phyloP scores from a whole-genome alignment of 35 echinoderm and acorn worm genomes.

The Chiridota heheva region DNA sequence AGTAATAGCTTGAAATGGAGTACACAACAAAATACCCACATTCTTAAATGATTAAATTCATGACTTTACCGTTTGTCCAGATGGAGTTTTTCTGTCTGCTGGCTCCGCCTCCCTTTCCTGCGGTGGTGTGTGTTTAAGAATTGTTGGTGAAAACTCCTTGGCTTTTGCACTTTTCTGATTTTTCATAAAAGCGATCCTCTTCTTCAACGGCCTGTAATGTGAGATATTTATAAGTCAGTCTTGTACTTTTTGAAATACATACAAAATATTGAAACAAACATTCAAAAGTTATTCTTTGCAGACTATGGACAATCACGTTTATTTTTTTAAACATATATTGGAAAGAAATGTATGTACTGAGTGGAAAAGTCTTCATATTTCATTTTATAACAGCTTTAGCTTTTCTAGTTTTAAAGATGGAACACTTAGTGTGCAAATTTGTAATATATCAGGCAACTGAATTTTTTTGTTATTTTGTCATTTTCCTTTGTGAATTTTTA shows the following conservation, averaged over 20 bases:
- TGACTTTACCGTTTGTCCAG: constrained; percentile 3
- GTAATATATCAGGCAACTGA: too few species aligned
- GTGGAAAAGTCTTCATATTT: neutral
- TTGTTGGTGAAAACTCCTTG: constrained; percentile 32
- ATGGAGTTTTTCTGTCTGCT: neutral
- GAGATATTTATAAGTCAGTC: neutral
- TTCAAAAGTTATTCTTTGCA: neutral
- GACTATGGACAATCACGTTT: neutral
- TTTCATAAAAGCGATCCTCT: constrained; percentile 29
- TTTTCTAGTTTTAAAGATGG: too few species aligned
- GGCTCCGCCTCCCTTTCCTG: neutral
- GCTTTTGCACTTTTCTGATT: constrained; percentile 35
- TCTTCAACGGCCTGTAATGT: constrained; percentile 27
- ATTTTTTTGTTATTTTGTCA: too few species aligned
- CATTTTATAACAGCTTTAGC: neutral
- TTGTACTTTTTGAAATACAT: neutral
- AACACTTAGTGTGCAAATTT: too few species aligned
- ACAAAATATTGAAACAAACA: neutral
- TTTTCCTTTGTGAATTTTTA: too few species aligned
- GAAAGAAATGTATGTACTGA: neutral
- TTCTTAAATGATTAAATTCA: neutral
- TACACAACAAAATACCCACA: neutral
- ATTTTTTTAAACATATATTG: neutral
- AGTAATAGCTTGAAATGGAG: neutral
- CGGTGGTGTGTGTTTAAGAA: constrained; percentile 25